Percentiles rank a stretch among this genome's conserved stretches.
These are phyloP conservation scores for Boulengerochromis microlepis DNA, from an alignment of 2,113 vertebrate species.

Conservation along the genomic window DNA sequence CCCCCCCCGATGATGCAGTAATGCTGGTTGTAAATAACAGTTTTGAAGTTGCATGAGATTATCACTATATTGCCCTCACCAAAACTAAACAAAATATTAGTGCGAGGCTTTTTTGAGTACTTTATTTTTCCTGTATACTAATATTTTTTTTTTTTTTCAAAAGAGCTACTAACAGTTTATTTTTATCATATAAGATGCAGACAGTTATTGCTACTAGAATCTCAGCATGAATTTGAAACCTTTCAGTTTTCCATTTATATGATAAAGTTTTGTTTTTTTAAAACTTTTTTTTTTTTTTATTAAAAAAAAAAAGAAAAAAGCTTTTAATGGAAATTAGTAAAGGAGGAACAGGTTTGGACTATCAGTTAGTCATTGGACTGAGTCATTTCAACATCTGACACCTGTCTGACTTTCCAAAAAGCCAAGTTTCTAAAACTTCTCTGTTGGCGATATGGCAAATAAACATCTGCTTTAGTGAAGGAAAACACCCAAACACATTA, in stretches of 20 bases:
- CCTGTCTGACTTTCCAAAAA: neutral
- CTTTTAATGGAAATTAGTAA: neutral
- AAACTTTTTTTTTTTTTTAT: neutral
- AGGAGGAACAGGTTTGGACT: neutral
- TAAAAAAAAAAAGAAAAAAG: accelerated
- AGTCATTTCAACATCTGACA: neutral
- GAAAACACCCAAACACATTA: neutral
- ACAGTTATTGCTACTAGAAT: neutral
- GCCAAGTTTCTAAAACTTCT: neutral
- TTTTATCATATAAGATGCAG: neutral
- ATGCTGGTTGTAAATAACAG: neutral
- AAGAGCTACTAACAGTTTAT: neutral
- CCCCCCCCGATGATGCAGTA: neutral
- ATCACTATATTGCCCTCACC: neutral
- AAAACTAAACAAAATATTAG: neutral
- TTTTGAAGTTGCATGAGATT: neutral
- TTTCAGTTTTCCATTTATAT: neutral
- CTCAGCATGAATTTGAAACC: neutral
- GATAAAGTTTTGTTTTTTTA: neutral
- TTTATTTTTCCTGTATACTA: neutral
- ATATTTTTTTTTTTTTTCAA: neutral
- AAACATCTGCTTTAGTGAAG: neutral
- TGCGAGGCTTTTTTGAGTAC: neutral
- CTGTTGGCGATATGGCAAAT: neutral
- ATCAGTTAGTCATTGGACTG: neutral